Conservation (phyloP, 2,888 invertebrate species). For the Philonicus albiceps region DNA sequence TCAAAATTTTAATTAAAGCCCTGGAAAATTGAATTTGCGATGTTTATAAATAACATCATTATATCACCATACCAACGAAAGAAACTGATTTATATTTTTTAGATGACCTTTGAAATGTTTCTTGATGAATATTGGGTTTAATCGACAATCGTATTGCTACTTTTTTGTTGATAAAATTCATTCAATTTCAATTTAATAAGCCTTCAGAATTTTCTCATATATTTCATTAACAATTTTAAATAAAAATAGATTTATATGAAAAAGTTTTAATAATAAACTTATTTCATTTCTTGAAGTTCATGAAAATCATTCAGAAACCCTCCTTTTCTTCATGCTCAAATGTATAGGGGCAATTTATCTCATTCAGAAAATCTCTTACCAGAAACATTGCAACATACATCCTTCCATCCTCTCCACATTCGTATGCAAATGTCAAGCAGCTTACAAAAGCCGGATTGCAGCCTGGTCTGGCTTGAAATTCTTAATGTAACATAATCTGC, state of each 20-base stretch:
- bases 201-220: too few species aligned
- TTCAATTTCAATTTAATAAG: too few species aligned
- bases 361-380: constrained; percentile 14
- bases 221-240: background rate
- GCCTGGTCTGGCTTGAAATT: background rate
- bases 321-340: background rate
- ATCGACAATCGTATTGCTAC: too few species aligned
- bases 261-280: background rate
- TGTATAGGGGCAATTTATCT: background rate
- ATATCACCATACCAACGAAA: too few species aligned
- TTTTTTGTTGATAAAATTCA: too few species aligned
- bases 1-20: too few species aligned
- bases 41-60: too few species aligned
- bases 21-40: too few species aligned
- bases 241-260: background rate
- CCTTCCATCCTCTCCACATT: background rate
- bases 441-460: background rate
- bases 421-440: constrained; percentile 26
- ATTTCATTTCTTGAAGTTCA: background rate
- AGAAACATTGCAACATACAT: background rate
- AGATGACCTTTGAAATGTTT: too few species aligned
- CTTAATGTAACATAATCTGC: constrained; percentile 36
- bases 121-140: too few species aligned
- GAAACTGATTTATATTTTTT: too few species aligned
- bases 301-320: background rate